These are phyloP conservation scores for Episyrphus balteatus DNA, from an alignment of 1,140 invertebrate genomes.

Conservation along the genomic window DNA sequence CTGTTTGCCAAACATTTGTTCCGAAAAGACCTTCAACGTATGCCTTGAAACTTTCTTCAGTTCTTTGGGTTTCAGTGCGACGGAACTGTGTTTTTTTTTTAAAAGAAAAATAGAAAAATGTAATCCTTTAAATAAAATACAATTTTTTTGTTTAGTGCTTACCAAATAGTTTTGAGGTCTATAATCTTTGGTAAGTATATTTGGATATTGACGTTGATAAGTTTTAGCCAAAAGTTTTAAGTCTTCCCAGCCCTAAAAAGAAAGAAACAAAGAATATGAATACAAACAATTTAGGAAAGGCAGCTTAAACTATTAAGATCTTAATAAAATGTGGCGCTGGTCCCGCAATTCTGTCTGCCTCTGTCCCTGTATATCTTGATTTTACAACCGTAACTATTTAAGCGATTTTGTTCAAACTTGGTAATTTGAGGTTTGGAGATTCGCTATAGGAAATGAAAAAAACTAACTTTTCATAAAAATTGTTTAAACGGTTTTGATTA, in stretches of 20 bases:
- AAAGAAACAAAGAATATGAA: neutral
- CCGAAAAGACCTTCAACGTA: constrained; percentile 57
- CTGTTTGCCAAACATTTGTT: constrained; percentile 35
- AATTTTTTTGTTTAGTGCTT: neutral
- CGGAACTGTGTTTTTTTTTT: constrained; percentile 42
- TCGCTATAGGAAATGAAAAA: too few species aligned
- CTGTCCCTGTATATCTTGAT: too few species aligned
- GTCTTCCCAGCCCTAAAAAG: constrained; percentile 43
- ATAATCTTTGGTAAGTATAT: constrained; percentile 16
- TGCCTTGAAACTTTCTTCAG: constrained; percentile 51
- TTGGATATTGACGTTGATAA: constrained; percentile 45
- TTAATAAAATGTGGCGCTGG: too few species aligned
- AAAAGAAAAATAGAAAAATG: neutral
- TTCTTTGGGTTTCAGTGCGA: constrained; percentile 52
- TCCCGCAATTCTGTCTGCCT: too few species aligned
- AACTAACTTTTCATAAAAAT: too few species aligned
- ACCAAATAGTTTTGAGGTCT: constrained; percentile 25
- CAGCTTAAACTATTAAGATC: too few species aligned
- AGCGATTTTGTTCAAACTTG: too few species aligned
- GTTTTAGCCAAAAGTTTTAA: constrained; percentile 47
- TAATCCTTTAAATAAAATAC: neutral
- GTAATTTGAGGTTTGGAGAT: too few species aligned
- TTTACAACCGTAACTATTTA: too few species aligned
- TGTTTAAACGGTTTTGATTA: too few species aligned
- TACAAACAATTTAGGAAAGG: neutral